These are phyloP conservation scores for Caenorhabditis doughertyi DNA, from an alignment of 2,888 invertebrate genomes.

Conservation along the genomic window DNA sequence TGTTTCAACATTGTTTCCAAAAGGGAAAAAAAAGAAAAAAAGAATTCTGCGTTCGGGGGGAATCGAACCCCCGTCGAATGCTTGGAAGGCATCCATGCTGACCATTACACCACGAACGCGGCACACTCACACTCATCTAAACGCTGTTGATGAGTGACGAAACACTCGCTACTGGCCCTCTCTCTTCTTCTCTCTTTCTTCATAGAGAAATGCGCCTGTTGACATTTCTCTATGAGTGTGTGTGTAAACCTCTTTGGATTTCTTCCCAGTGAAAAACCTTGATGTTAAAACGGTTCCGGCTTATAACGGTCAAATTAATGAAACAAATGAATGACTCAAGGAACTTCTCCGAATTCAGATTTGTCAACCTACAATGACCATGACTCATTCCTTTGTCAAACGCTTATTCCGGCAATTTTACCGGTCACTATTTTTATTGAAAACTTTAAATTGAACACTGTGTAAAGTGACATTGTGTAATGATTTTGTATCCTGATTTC, in stretches of 20 bases:
- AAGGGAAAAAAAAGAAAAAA: conserved; percentile 25
- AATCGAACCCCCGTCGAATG: conserved; percentile 63
- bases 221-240: too few species aligned
- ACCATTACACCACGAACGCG: conserved; percentile 72
- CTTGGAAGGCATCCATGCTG: conserved; percentile 76
- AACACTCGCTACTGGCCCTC: not conserved
- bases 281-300: not conserved
- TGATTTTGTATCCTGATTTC: conserved; percentile 22
- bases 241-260: not conserved
- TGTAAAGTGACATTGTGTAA: conserved; percentile 40
- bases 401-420: conserved; percentile 20
- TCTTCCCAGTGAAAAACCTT: not conserved
- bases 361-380: conserved; percentile 18
- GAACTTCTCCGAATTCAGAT: conserved; percentile 15
- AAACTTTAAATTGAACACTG: conserved; percentile 14
- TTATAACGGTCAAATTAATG: not conserved
- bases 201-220: not conserved
- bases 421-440: not conserved
- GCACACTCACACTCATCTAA: not conserved
- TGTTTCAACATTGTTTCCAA: too few species aligned
- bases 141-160: not conserved
- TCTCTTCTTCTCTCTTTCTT: not conserved
- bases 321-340: conserved; percentile 25
- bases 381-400: conserved; percentile 53
- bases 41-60: conserved; percentile 59